Conservation (phyloP, 2,888 invertebrate genomes). For the Dicyrtomina minuta region DNA sequence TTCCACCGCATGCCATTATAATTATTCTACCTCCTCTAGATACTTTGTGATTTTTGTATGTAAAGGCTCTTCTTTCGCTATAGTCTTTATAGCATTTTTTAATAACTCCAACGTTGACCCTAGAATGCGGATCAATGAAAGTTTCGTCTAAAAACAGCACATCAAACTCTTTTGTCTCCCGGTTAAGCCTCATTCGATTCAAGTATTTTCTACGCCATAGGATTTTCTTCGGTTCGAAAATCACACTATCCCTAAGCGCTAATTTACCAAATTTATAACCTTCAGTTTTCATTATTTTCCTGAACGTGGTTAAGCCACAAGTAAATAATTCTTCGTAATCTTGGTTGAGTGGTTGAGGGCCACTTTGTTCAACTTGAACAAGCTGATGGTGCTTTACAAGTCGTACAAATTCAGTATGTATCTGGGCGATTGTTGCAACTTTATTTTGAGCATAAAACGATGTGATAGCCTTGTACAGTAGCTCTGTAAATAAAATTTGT, state of each 20-base stretch:
- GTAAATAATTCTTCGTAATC: not conserved
- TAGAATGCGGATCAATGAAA: not conserved
- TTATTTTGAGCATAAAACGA: not conserved
- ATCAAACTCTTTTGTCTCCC: not conserved
- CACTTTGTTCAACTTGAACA: not conserved
- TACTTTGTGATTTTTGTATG: no score
- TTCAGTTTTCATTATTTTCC: not conserved
- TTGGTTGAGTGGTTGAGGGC: no score
- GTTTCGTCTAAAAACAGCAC: not conserved
- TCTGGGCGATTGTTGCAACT: not conserved
- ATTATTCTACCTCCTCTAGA: no score
- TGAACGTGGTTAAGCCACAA: not conserved
- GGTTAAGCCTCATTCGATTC: not conserved
- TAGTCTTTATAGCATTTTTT: no score
- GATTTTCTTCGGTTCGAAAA: not conserved
- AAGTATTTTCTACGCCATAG: not conserved
- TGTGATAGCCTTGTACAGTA: not conserved
- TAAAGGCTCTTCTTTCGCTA: no score
- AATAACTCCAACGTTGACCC: no score
- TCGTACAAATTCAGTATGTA: not conserved
- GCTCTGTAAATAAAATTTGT: not conserved
- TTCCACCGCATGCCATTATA: no score
- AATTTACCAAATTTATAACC: not conserved
- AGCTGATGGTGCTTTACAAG: not conserved
- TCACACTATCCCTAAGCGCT: not conserved